Base-by-base conservation (phyloP, 2,797 vertebrate genomes). In the Agapornis canus region DNA sequence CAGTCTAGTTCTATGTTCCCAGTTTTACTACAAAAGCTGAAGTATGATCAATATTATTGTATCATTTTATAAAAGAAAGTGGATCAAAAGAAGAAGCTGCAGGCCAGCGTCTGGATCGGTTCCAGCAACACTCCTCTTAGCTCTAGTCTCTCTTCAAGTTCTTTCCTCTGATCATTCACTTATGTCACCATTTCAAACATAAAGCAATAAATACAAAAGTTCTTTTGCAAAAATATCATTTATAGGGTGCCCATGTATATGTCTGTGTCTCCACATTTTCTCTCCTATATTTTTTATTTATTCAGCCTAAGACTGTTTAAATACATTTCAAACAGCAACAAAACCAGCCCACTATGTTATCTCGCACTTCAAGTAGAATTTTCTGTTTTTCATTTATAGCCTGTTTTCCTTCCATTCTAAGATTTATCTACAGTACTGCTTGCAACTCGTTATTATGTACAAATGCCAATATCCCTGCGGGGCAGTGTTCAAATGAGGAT, bases 371-470 rank as follows among this genome's bases (percentile, higher is more conserved):
- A 80, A 89, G 90, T 51, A 37, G 14, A 35, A 29, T 42, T 81
- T 89, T 70, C 76, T 66, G 26, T 64, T 90, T 75, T 83, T 80
- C 54, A 73, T 48, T 70, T 81, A 31, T 40, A 87, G 18, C 0
- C 5, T 54, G 25, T 71, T 93, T 91, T 85, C 42, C 52, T 39
- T 92, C 80, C 42, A 26, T 56, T 82, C 20, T 61, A 88, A 91
- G 64, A 81, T 85, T 70, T 86, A 91, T 82, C 57, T 52, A 79
- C 37, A 86, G n/a, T 69, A 86, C 4, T 48, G 10, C 45, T 66
- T 88, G 21, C 31, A 96, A 68, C 57, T 94, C 70, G 88, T 96
- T 94, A 95, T 59, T 92, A 82, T 78, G 71, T 86, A 43, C 57
- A 96, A 96, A 92, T 68, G 86, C 54, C 39, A 88, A 49, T 42